Evolutionary conservation across 2,113 vertebrate species (phyloP), one percentile per base, ranked within the genome.

Genomic region (Poeciliopsis turrubarensis): DNA sequence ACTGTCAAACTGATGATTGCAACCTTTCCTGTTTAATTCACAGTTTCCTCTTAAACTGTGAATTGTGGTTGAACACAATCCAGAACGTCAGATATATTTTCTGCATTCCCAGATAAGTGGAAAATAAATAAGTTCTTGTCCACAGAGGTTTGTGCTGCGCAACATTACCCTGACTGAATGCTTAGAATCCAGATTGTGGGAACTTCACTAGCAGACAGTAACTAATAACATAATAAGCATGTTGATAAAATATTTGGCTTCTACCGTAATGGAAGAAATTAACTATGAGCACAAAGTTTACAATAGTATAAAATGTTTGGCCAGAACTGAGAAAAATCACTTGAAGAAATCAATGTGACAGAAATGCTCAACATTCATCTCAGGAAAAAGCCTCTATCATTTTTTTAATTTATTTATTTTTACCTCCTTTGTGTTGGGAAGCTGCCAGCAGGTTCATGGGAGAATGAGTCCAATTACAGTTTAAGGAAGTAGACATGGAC

Each of bases 361-460:
- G 47, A 32, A 0, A 67, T 32, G 17, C 13, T 68, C 37, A 13
- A 17, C 8, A 1, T 14, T 60, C 0, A 31, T 68, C 17, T 22
- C 51, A n/a, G 17, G 1, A 41, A 54, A 27, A 15, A 41, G 39
- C 0, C 15, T 15, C 1, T 31, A 60, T 68, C 22, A 63, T 17
- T 29, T 13, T 54, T 51, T n/a, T 27, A 10, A 2, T 39, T 47
- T 68, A 39, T 44, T 47, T 13, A 14, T 37, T 25, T 92, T 96
- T 96, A 96, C 95, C 95, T 96, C 95, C 60, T 95, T 94, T 63
- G 94, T 95, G 78, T 95, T 95, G 81, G 95, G 95, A 76, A 96
- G 96, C 95, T 96, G 88, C 77, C 65, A 54, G 80, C 34, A 88
- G 31, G 89, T 82, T 70, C 68, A 86, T 89, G 82, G 73, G 83